Evolutionary conservation across 2,113 vertebrate genomes (phyloP), one percentile per base, ranked within the genome.

Genomic region (Ceyx melanurus): DNA sequence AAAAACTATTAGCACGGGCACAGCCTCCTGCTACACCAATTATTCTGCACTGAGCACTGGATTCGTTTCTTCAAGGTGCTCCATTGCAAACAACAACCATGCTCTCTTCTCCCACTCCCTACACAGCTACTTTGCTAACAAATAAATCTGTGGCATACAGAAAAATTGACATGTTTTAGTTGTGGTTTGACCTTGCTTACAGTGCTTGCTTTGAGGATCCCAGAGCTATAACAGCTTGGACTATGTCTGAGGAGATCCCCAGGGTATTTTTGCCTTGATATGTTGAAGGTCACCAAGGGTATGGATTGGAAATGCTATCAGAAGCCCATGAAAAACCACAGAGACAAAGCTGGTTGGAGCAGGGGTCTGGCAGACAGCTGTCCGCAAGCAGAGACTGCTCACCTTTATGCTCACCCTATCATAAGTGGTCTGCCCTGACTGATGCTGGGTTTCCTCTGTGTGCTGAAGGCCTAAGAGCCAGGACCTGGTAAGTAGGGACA

Each of bases 1-100:
- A 94, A 95, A 94, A 95, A 96, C 94, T 95, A 95, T 95, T 94
- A 95, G 60, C 92, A 70, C 51, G 92, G 94, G 92, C 85, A 91
- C 90, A 88, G 88, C 82, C 92, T 89, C 68, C 85, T 89, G 93
- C 93, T 88, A 71, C 79, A 94, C 72, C 94, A 94, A 95, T 96
- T 95, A 95, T 74, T 91, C 85, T 71, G 79, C 76, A 86, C 28
- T 77, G 64, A 92, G 65, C 3, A 3, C 72, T 90, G 57, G 71
- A 82, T 95, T 92, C 67, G 75, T 54, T 94, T 86, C 85, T 90
- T 82, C 75, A 94, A 71, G 90, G 92, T 90, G 88, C 79, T 91
- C 75, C 28, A 37, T 10, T 62, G 60, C 79, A 80, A 90, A 88
- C 74, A 92, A 9, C 46, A 66, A 8, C 57, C 68, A 26, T 89